A percentile compares a stretch with the other conserved stretches of the same genome.
These are phyloP conservation scores for Thaumetopoea pityocampa DNA, from an alignment of 1,140 invertebrate genomes.

Conservation along the genomic window DNA sequence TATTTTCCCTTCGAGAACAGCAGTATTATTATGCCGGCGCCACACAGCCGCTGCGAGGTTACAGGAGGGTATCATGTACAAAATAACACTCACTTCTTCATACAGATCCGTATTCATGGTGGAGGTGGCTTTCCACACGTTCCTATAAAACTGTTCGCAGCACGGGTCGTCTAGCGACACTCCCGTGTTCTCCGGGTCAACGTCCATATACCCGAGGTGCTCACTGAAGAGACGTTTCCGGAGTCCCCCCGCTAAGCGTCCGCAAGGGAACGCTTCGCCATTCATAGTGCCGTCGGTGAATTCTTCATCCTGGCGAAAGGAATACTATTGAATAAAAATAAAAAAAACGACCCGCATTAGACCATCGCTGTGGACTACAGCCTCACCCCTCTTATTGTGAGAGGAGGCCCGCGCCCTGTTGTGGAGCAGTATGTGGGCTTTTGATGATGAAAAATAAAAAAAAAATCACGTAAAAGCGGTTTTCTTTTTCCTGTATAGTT, in stretches of 20 bases:
- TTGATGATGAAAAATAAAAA: too few relatives aligned
- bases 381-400: too few relatives aligned
- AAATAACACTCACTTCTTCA: slow-evolving; percentile 78
- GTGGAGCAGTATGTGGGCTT: too few relatives aligned
- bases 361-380: too few relatives aligned
- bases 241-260: slow-evolving; percentile 89
- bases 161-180: slow-evolving; percentile 85
- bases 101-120: slow-evolving; percentile 89
- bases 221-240: slow-evolving; percentile 92
- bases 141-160: slow-evolving; percentile 85
- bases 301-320: slow-evolving; percentile 81
- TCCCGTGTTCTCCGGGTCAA: slow-evolving; percentile 61
- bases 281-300: slow-evolving; percentile 90
- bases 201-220: slow-evolving; percentile 85
- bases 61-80: neutral
- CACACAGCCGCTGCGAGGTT: too few relatives aligned
- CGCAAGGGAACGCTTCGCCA: slow-evolving; percentile 85
- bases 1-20: too few relatives aligned
- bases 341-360: too few relatives aligned
- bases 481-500: too few relatives aligned
- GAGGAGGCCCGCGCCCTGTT: too few relatives aligned
- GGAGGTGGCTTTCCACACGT: slow-evolving; percentile 88
- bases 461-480: too few relatives aligned
- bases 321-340: neutral
- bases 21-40: too few relatives aligned